Conservation (phyloP, 2,113 vertebrate species). For the Poecile atricapillus region DNA sequence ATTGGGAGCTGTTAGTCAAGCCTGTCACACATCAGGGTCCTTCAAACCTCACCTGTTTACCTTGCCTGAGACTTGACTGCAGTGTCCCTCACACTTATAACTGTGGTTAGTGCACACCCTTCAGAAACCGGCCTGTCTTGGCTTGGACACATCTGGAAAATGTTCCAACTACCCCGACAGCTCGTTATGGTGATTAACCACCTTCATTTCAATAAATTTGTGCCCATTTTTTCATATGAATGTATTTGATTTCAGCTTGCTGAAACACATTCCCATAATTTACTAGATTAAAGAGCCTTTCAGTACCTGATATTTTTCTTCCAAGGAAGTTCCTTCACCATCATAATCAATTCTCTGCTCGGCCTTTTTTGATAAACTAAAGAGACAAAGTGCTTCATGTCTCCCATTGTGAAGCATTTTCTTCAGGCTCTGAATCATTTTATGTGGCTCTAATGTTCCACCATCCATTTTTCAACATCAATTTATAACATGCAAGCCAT, state of each 20-base stretch:
- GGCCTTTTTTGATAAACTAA: slow-evolving; percentile 33
- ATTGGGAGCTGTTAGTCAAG: slow-evolving; percentile 35
- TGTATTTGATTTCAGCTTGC: slow-evolving; percentile 23
- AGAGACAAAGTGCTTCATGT: not conserved
- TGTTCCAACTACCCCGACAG: not conserved
- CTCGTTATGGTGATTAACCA: slow-evolving; percentile 45
- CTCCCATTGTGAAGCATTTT: slow-evolving; percentile 30
- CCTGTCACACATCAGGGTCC: not conserved
- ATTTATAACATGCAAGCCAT: not conserved
- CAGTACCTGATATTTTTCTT: slow-evolving; percentile 43
- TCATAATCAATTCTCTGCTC: slow-evolving; percentile 20
- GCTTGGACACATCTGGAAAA: slow-evolving; percentile 31
- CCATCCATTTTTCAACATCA: slow-evolving; percentile 24
- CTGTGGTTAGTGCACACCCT: not conserved
- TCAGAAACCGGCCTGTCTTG: not conserved
- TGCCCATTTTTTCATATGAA: slow-evolving; percentile 9
- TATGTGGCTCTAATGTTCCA: not conserved
- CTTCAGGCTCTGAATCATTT: slow-evolving; percentile 31
- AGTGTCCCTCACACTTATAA: not conserved
- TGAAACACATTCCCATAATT: slow-evolving; percentile 37
- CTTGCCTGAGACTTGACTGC: not conserved
- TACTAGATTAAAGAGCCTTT: slow-evolving; percentile 48
- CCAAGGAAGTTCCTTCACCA: slow-evolving; percentile 5
- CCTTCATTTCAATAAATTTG: slow-evolving; percentile 22
- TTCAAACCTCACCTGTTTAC: slow-evolving; percentile 14